Base-by-base conservation (phyloP, 1,140 invertebrate species). In the Nilaparvata lugens region DNA sequence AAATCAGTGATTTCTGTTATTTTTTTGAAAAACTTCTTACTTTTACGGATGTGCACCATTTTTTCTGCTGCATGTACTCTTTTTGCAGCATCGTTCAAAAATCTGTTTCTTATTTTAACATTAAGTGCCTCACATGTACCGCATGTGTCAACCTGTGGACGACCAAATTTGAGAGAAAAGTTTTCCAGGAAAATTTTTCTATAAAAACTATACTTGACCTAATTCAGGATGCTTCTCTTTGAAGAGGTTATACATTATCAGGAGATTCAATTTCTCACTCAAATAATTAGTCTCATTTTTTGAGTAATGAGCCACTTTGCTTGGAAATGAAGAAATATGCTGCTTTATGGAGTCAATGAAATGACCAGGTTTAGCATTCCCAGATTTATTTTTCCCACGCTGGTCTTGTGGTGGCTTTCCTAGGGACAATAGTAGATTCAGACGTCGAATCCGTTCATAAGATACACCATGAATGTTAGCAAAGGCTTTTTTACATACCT, bases 21-120 rank as follows among this genome's bases (percentile, higher is more conserved):
- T 45, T 28, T n/a, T 28, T 28, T 28, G 58, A 66, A 69, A 66
- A 68, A 69, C 57, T 67, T 69, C 56, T 62, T 62, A 51, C 43
- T 56, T 57, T 24, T 53, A 31, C 59, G 2, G 42, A 69, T 68
- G 66, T 57, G 66, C 61, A 63, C 65, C 55, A 57, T 31, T 60
- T 61, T 67, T 68, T 71, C 65, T 53, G 69, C 65, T 55, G 60
- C 57, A 48, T 66, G 62, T 51, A 65, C 62, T 64, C 65, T 64
- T 57, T 69, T 70, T 28, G 62, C 61, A 61, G 61, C 62, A 51
- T 69, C 62, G 61, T 53, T 61, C 11, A 65, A 43, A 25, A 18
- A 38, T 23, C 19, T 40, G 16, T 16, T 52, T 61, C 13, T 45
- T 45, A 45, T 45, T 60, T 63, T 63, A n/a, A 31, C 31, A 53